Evolutionary conservation across 1,140 invertebrate genomes (phyloP).

Genomic region (Drosophila albomicans): DNA sequence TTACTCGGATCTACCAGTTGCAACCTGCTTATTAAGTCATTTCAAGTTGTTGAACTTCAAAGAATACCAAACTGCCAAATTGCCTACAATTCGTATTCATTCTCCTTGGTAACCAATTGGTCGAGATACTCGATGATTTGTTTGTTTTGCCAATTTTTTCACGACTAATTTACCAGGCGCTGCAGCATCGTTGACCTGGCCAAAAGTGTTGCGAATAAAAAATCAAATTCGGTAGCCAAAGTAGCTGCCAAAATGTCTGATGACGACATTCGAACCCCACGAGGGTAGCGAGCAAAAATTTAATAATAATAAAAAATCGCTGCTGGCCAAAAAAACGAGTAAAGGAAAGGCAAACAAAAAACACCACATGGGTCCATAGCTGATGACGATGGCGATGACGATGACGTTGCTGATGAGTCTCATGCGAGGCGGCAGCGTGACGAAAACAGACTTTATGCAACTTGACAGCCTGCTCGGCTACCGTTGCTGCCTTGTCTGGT

Average conservation of each 20-base stretch:
- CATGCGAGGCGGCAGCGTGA: slow-evolving; percentile 53
- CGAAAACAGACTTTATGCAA: slow-evolving; percentile 67
- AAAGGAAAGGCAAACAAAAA: slow-evolving; percentile 4
- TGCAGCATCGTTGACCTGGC: slow-evolving; percentile 11
- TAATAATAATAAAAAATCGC: slow-evolving; percentile 55
- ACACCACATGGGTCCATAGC: slow-evolving; percentile 7
- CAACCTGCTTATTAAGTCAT: slow-evolving; percentile 76
- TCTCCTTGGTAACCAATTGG: background rate
- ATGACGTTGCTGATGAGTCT: slow-evolving; percentile 46
- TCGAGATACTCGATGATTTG: background rate
- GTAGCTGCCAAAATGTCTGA: slow-evolving; percentile 42
- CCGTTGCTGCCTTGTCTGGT: slow-evolving; percentile 23
- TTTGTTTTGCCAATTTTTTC: slow-evolving; percentile 48
- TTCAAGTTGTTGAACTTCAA: slow-evolving; percentile 59
- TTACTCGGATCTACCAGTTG: slow-evolving; percentile 50
- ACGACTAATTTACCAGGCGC: slow-evolving; percentile 37
- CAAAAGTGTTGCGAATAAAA: slow-evolving; percentile 19
- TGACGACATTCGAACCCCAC: slow-evolving; percentile 35
- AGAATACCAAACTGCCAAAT: slow-evolving; percentile 54
- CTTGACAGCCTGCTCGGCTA: slow-evolving; percentile 55
- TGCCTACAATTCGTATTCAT: slow-evolving; percentile 13
- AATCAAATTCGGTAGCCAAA: slow-evolving; percentile 60
- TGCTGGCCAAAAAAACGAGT: slow-evolving; percentile 34
- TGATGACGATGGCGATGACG: slow-evolving; percentile 14
- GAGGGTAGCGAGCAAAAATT: slow-evolving; percentile 12